Evolutionary conservation across 2,888 invertebrate species (phyloP).

Genomic region (Corbicula japonica): DNA sequence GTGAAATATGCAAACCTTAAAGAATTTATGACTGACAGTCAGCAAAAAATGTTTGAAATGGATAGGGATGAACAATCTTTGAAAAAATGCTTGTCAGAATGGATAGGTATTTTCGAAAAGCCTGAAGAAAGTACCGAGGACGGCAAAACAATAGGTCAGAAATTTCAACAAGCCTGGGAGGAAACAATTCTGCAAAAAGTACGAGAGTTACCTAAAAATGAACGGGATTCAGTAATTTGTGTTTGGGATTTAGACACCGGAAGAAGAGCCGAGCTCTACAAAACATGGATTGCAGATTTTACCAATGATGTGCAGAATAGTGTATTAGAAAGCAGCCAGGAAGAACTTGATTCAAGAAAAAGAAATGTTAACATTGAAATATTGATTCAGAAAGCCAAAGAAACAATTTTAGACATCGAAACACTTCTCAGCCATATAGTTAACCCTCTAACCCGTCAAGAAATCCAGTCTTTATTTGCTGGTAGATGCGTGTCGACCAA

Average conservation of each 20-base stretch:
- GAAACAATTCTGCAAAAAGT: constrained; percentile 39
- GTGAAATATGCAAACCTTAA: constrained; percentile 46
- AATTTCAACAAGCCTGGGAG: constrained; percentile 34
- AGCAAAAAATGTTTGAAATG: constrained; percentile 44
- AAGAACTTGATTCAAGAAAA: neutral
- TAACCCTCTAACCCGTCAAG: neutral
- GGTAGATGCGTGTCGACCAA: neutral
- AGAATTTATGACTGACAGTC: constrained; percentile 54
- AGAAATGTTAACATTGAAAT: neutral
- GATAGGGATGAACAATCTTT: neutral
- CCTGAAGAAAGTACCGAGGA: neutral
- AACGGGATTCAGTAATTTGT: constrained; percentile 2
- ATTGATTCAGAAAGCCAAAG: neutral
- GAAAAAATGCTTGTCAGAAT: constrained; percentile 34
- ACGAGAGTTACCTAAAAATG: constrained; percentile 19
- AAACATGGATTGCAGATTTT: constrained; percentile 50
- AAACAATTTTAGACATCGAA: constrained; percentile 20
- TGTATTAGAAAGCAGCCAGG: neutral
- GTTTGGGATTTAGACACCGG: constrained; percentile 34
- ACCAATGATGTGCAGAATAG: constrained; percentile 3
- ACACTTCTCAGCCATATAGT: constrained; percentile 3
- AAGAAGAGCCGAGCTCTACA: constrained; percentile 57
- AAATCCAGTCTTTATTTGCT: constrained; percentile 21
- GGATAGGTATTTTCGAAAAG: constrained; percentile 26
- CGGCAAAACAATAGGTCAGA: neutral